Conservation (phyloP, 30 jellyfish, hydroid and myxozoan genomes). For the Pseudorhiza aurosa region DNA sequence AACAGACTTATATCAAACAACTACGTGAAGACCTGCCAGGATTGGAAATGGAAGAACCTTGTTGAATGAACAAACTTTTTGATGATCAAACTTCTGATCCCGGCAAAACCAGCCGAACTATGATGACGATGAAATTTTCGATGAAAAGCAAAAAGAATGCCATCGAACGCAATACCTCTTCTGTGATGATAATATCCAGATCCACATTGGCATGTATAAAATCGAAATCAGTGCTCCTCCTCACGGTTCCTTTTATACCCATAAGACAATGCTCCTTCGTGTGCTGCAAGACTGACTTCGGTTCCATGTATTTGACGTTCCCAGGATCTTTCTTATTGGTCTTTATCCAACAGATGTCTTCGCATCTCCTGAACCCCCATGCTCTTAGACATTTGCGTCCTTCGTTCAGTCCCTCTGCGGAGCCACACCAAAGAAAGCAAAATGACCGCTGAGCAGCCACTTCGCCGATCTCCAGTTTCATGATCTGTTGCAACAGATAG, state of each 20-base stretch:
- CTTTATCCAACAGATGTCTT: slow-evolving; percentile 98
- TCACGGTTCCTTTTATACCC: slow-evolving; percentile 99
- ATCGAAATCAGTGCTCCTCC: slow-evolving; percentile 97
- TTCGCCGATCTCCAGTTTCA: slow-evolving; percentile 85
- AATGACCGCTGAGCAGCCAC: slow-evolving; percentile 98
- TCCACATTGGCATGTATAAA: slow-evolving; percentile 98
- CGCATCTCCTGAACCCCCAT: slow-evolving; percentile 99
- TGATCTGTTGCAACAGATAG: slow-evolving; percentile 39
- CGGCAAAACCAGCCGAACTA: no score
- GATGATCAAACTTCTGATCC: no score
- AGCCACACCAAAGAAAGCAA: slow-evolving; percentile 98
- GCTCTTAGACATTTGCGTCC: slow-evolving; percentile 96
- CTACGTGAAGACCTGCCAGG: no score
- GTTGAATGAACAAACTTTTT: no score
- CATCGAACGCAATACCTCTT: slow-evolving; percentile 67
- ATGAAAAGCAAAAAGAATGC: neutral
- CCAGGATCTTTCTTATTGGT: slow-evolving; percentile 94
- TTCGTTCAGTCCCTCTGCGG: slow-evolving; percentile 95
- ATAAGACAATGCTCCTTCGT: slow-evolving; percentile 98
- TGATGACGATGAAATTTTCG: neutral
- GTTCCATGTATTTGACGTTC: slow-evolving; percentile 95
- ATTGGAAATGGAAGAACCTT: no score
- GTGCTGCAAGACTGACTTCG: slow-evolving; percentile 92
- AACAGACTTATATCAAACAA: no score
- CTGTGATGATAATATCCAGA: slow-evolving; percentile 96